A percentile compares a stretch with the other conserved stretches of the same genome.
These are phyloP conservation scores for Autographa gamma DNA, from an alignment of 2,888 invertebrate genomes.

Conservation along the genomic window DNA sequence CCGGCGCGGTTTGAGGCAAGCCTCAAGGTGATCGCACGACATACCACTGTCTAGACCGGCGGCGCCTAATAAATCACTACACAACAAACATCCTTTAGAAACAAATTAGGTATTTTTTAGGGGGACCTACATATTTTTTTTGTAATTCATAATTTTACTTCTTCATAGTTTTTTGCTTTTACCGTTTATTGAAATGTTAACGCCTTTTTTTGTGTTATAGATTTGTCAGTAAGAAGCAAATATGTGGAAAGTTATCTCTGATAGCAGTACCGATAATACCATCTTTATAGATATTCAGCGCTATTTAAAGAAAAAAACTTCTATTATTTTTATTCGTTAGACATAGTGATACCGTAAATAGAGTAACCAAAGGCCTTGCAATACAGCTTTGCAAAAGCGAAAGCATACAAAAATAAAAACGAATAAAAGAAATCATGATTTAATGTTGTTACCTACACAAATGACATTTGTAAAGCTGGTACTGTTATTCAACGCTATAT, in stretches of 20 bases:
- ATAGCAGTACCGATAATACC: too few relatives aligned
- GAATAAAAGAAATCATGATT: neutral
- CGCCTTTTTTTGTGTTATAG: too few relatives aligned
- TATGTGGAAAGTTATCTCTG: too few relatives aligned
- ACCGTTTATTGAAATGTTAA: neutral
- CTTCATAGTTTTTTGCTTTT: neutral
- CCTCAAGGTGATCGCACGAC: slow-evolving; percentile 52
- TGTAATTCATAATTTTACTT: too few relatives aligned
- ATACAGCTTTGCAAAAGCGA: too few relatives aligned
- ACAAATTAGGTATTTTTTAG: slow-evolving; percentile 7
- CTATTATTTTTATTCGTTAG: too few relatives aligned
- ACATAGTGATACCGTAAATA: too few relatives aligned
- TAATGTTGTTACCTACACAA: neutral
- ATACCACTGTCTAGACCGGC: slow-evolving; percentile 53
- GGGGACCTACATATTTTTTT: neutral
- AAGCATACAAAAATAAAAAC: neutral
- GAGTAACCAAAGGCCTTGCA: too few relatives aligned
- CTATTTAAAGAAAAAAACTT: too few relatives aligned
- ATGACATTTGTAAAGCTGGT: too few relatives aligned
- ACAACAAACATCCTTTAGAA: slow-evolving; percentile 14
- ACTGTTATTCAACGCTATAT: slow-evolving; percentile 5
- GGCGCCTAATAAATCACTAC: slow-evolving; percentile 53
- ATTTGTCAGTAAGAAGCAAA: too few relatives aligned
- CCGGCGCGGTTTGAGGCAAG: slow-evolving; percentile 33
- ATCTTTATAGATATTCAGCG: too few relatives aligned